Conservation (phyloP, 2,888 invertebrate species). For the Elmis aenea region DNA sequence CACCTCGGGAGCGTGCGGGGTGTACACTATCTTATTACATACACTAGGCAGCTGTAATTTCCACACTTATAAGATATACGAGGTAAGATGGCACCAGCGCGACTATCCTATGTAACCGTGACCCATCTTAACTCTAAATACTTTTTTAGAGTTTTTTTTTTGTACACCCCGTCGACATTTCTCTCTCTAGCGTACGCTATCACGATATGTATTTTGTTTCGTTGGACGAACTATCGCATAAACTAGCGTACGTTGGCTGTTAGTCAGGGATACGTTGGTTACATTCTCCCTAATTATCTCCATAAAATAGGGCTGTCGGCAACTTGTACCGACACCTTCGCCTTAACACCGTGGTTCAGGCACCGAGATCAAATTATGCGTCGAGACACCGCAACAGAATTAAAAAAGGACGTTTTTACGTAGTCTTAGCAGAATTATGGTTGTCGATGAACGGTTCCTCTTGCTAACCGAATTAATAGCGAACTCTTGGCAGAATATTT, state of each 20-base stretch:
- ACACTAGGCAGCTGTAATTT: slow-evolving; percentile 38
- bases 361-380: slow-evolving; percentile 11
- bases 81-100: slow-evolving; percentile 16
- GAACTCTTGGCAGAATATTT: too few species aligned
- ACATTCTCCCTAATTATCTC: slow-evolving; percentile 40
- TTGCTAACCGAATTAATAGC: too few species aligned
- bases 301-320: slow-evolving; percentile 36
- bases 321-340: slow-evolving; percentile 35
- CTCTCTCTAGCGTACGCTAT: neutral
- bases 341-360: slow-evolving; percentile 19
- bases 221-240: slow-evolving; percentile 12
- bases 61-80: slow-evolving; percentile 33
- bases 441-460: too few species aligned
- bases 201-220: neutral
- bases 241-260: slow-evolving; percentile 13
- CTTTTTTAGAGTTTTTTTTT: neutral
- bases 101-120: slow-evolving; percentile 18
- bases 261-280: slow-evolving; percentile 33
- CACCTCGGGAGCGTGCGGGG: slow-evolving; percentile 20
- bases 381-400: too few species aligned
- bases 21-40: slow-evolving; percentile 40
- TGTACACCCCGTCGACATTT: neutral
- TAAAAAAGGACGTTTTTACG: too few species aligned
- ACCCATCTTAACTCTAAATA: slow-evolving; percentile 4
- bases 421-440: too few species aligned